These are phyloP conservation scores for Drosophila meridiana DNA, from an alignment of 2,888 invertebrate species.

Conservation along the genomic window DNA sequence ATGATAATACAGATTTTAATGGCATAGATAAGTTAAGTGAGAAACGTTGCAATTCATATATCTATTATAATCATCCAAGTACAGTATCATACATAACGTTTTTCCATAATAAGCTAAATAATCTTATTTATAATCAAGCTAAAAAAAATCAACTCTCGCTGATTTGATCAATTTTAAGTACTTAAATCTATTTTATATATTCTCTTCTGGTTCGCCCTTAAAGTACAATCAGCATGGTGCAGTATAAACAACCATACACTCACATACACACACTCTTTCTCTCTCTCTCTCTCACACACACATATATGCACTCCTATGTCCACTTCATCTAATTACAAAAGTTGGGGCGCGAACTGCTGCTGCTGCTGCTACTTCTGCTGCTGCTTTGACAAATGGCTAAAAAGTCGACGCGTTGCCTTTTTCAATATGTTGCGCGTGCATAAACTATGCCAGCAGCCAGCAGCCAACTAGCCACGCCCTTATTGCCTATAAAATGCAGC, in stretches of 20 bases:
- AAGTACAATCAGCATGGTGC: neutral
- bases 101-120: neutral
- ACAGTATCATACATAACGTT: too few relatives aligned
- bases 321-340: slow-evolving; percentile 72
- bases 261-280: neutral
- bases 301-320: slow-evolving; percentile 22
- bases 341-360: slow-evolving; percentile 41
- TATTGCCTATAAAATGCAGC: slow-evolving; percentile 18
- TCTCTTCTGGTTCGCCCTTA: neutral
- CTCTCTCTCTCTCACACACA: neutral
- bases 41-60: too few relatives aligned
- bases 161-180: neutral
- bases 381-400: slow-evolving; percentile 62
- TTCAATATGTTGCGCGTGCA: slow-evolving; percentile 70
- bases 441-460: slow-evolving; percentile 41
- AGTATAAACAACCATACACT: slow-evolving; percentile 11
- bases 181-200: neutral
- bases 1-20: too few relatives aligned
- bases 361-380: neutral
- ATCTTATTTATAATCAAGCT: neutral
- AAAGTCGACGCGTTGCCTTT: slow-evolving; percentile 57
- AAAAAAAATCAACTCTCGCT: too few relatives aligned
- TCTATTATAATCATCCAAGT: too few relatives aligned
- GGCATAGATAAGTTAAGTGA: too few relatives aligned
- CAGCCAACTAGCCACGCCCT: slow-evolving; percentile 3